A percentile compares a stretch with the other conserved stretches of the same genome.
These are phyloP conservation scores for Macaria notata DNA, from an alignment of 2,888 invertebrate genomes.

Conservation along the genomic window DNA sequence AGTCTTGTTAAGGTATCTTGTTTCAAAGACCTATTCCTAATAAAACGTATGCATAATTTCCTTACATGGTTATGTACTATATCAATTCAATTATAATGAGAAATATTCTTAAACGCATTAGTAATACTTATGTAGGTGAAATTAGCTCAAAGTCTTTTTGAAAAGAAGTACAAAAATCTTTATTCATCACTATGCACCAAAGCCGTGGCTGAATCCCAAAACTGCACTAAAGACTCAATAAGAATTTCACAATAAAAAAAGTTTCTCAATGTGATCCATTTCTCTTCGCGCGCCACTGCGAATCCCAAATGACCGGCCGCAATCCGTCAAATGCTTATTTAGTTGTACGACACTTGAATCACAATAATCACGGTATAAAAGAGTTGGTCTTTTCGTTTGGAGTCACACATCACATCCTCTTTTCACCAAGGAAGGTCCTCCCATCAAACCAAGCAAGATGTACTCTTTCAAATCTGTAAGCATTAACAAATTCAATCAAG, in stretches of 20 bases:
- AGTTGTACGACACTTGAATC: constrained; percentile 67
- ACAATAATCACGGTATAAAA: constrained; percentile 75
- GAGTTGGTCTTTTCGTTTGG: constrained; percentile 55
- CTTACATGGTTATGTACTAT: too few relatives aligned
- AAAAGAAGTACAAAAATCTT: not conserved
- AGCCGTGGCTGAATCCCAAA: constrained; percentile 26
- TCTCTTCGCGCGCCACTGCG: constrained; percentile 65
- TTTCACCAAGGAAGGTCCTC: constrained; percentile 71
- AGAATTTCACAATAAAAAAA: constrained; percentile 61
- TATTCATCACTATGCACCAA: constrained; percentile 16
- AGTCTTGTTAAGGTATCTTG: too few relatives aligned
- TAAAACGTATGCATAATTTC: too few relatives aligned
- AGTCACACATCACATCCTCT: constrained; percentile 70
- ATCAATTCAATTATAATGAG: too few relatives aligned
- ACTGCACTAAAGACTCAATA: constrained; percentile 39
- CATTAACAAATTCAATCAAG: not conserved
- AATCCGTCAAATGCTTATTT: constrained; percentile 72
- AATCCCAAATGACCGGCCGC: constrained; percentile 74
- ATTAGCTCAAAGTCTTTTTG: too few relatives aligned
- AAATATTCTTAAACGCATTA: too few relatives aligned
- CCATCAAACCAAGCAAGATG: constrained; percentile 69
- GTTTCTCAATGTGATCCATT: constrained; percentile 77
- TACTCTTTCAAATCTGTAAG: constrained; percentile 78
- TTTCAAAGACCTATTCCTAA: too few relatives aligned
- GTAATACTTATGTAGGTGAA: too few relatives aligned